Percentiles rank a stretch among this genome's conserved stretches.
Conservation (phyloP, 2,888 invertebrate species). For the Ennomos erosarius region DNA sequence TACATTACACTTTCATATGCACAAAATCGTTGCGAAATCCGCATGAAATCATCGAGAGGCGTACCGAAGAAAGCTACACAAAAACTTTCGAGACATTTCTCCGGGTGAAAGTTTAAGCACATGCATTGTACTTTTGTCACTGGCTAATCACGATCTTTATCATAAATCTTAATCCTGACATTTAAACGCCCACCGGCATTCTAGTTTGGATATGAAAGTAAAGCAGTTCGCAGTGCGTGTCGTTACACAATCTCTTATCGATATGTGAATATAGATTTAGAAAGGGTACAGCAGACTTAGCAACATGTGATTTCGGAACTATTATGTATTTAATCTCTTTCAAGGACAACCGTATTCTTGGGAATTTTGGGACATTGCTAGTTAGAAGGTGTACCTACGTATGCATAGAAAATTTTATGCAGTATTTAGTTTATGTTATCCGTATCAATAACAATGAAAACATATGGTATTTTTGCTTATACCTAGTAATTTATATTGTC, state of each 20-base stretch:
- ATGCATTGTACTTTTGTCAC: constrained; percentile 79
- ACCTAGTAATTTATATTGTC: constrained; percentile 30
- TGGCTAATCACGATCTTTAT: constrained; percentile 72
- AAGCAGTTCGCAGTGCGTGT: constrained; percentile 51
- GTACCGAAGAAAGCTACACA: constrained; percentile 36
- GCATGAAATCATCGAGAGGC: constrained; percentile 62
- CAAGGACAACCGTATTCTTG: constrained; percentile 7
- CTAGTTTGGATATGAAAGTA: constrained; percentile 68
- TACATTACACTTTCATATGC: constrained; percentile 39
- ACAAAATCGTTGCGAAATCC: constrained; percentile 50
- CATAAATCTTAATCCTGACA: constrained; percentile 72
- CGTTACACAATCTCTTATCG: constrained; percentile 55
- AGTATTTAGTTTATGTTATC: too few species aligned
- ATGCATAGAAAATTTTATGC: too few species aligned
- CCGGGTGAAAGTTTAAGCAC: constrained; percentile 74
- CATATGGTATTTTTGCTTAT: constrained; percentile 2
- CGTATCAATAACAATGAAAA: not conserved
- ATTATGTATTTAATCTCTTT: constrained; percentile 25
- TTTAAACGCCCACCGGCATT: constrained; percentile 69
- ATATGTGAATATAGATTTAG: constrained; percentile 49
- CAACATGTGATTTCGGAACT: constrained; percentile 16
- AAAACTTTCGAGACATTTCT: constrained; percentile 76
- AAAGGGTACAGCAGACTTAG: constrained; percentile 39
- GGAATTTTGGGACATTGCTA: too few species aligned
- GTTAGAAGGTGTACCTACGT: too few species aligned